A percentile compares a stretch with the other conserved stretches of the same genome.
Evolutionary conservation across 2,113 vertebrate genomes (phyloP).

Genomic region (Apodemus speciosus): DNA sequence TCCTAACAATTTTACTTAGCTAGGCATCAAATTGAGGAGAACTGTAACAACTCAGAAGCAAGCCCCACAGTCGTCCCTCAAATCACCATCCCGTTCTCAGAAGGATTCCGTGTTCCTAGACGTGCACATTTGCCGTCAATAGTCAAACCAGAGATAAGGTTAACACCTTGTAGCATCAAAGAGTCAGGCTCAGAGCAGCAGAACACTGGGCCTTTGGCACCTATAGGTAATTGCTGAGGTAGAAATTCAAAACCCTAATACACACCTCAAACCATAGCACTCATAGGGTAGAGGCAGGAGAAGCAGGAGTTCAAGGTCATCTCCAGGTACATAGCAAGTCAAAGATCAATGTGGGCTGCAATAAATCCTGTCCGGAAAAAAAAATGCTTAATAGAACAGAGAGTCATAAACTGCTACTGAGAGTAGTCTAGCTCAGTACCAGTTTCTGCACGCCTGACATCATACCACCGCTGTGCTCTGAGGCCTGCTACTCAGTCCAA

Average conservation of each 20-base stretch:
- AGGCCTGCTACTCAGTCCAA: neutral
- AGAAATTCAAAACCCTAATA: neutral
- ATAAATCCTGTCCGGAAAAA: neutral
- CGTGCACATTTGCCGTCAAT: neutral
- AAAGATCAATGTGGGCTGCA: neutral
- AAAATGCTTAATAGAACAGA: neutral
- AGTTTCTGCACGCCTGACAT: neutral
- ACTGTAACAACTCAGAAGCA: neutral
- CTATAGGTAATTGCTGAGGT: neutral
- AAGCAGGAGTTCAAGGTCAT: neutral
- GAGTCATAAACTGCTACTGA: neutral
- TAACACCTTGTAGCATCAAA: conserved; percentile 3
- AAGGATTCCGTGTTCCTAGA: neutral
- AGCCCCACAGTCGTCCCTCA: neutral
- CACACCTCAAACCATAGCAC: neutral
- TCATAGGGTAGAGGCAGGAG: no score
- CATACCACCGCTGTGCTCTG: neutral
- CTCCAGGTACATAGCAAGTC: neutral
- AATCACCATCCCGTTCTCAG: conserved; percentile 24
- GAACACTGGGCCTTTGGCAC: neutral
- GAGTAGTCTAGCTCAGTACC: neutral
- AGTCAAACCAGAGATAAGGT: neutral
- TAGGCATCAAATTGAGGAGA: neutral
- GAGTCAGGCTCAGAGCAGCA: neutral
- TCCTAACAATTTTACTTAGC: neutral